Conservation (phyloP, 1,140 invertebrate species). For the Leptoteleia sp. region DNA sequence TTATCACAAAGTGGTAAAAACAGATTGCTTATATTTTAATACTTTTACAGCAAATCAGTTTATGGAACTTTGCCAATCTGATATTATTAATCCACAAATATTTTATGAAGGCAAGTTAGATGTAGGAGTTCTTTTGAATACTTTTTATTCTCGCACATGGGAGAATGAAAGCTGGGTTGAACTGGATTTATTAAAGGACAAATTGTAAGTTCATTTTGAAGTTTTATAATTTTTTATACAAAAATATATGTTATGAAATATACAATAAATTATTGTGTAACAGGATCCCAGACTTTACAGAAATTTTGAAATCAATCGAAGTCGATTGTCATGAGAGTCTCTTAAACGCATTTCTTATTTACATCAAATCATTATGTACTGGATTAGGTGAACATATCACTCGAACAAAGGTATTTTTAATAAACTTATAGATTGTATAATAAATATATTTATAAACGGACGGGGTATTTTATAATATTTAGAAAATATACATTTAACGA, state of each 20-base stretch:
- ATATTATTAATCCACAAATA: constrained; percentile 81
- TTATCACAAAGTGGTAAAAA: no score
- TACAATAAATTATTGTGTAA: neutral
- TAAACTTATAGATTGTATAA: no score
- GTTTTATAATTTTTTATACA: constrained; percentile 73
- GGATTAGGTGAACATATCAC: constrained; percentile 74
- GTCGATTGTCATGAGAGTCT: constrained; percentile 71
- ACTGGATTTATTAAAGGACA: constrained; percentile 82
- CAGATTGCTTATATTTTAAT: no score
- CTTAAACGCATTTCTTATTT: constrained; percentile 72
- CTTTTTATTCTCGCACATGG: constrained; percentile 81
- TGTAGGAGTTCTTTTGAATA: constrained; percentile 80
- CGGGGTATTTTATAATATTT: neutral
- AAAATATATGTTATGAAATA: constrained; percentile 1
- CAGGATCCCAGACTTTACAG: constrained; percentile 74
- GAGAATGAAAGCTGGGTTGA: constrained; percentile 81
- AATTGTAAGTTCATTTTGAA: constrained; percentile 80
- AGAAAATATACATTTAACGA: no score
- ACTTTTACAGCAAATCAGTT: constrained; percentile 79
- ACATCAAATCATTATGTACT: constrained; percentile 73
- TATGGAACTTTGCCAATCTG: constrained; percentile 76
- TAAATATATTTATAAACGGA: no score
- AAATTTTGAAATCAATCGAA: constrained; percentile 73
- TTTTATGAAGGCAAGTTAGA: constrained; percentile 81
- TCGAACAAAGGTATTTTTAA: constrained; percentile 66